phyloP scores from a whole-genome alignment of 2,113 vertebrate species.

The Sorex fumeus region DNA sequence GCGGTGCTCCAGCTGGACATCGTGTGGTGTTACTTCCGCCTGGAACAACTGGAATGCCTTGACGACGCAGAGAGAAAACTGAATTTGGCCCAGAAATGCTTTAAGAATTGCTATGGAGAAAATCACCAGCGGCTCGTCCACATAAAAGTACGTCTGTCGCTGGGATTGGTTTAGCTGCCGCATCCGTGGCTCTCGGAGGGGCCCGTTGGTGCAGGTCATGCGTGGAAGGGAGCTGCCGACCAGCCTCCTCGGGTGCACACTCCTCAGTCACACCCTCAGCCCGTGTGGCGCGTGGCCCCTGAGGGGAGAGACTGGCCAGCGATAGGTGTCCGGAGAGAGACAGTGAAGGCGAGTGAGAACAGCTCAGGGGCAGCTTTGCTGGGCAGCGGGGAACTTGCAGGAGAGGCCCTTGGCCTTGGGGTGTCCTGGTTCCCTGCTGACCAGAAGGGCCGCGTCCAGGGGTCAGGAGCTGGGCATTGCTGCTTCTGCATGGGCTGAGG shows the following conservation, averaged over 20 bases:
- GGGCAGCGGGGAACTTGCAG: too few species aligned
- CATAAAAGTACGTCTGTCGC: conserved; percentile 90
- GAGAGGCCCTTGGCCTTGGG: not conserved
- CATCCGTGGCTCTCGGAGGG: too few species aligned
- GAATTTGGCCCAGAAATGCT: conserved; percentile 92
- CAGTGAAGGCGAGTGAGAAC: too few species aligned
- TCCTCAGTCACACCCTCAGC: too few species aligned
- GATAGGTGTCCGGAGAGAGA: too few species aligned
- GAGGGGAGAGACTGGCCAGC: too few species aligned
- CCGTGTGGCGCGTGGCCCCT: not conserved
- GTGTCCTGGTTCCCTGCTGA: not conserved
- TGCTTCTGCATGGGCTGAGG: not conserved
- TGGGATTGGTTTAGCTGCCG: too few species aligned
- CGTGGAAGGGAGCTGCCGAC: too few species aligned
- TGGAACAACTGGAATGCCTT: conserved; percentile 93
- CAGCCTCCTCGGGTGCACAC: too few species aligned
- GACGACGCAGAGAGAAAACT: conserved; percentile 93
- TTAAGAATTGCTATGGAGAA: conserved; percentile 95
- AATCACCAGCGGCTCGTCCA: conserved; percentile 93
- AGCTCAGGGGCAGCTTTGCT: too few species aligned
- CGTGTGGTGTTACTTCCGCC: conserved; percentile 95
- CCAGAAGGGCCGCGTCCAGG: not conserved
- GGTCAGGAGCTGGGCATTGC: not conserved
- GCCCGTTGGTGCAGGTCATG: too few species aligned
- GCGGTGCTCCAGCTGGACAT: conserved; percentile 98